These are phyloP conservation scores for Coregonus clupeaformis DNA, from an alignment of 2,113 vertebrate species.

Conservation along the genomic window DNA sequence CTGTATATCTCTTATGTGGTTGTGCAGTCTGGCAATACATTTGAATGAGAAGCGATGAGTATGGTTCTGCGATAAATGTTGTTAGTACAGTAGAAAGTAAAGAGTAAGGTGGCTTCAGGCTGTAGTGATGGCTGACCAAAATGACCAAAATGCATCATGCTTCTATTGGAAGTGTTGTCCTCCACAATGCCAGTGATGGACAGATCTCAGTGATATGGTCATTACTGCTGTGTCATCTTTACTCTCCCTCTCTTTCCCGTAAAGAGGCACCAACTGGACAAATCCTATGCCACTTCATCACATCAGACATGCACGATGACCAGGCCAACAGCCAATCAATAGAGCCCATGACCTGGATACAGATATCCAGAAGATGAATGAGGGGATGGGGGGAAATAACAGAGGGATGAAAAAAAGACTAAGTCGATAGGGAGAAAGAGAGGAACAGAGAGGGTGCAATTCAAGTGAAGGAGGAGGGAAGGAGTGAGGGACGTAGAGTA, in stretches of 20 bases:
- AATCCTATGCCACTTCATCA: background rate
- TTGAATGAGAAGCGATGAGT: background rate
- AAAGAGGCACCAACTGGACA: background rate
- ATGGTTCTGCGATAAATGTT: no score
- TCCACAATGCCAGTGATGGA: background rate
- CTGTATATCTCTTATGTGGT: background rate
- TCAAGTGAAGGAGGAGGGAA: background rate
- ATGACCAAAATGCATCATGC: background rate
- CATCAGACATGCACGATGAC: background rate
- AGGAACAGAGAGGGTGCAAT: background rate
- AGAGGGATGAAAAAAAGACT: background rate
- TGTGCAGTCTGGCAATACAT: background rate
- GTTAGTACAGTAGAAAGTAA: no score
- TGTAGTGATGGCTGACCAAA: no score
- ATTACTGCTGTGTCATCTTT: background rate
- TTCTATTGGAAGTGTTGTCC: background rate
- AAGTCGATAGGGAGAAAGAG: background rate
- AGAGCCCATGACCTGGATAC: slow-evolving; percentile 10
- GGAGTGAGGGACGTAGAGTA: background rate
- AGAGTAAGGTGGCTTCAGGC: no score
- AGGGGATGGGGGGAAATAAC: background rate
- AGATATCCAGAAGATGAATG: background rate
- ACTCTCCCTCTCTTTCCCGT: background rate
- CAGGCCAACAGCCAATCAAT: background rate
- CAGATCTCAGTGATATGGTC: background rate